Evolutionary conservation across 1,140 invertebrate species (phyloP), one percentile per base, ranked within the genome.

Genomic region (Ooceraea biroi): DNA sequence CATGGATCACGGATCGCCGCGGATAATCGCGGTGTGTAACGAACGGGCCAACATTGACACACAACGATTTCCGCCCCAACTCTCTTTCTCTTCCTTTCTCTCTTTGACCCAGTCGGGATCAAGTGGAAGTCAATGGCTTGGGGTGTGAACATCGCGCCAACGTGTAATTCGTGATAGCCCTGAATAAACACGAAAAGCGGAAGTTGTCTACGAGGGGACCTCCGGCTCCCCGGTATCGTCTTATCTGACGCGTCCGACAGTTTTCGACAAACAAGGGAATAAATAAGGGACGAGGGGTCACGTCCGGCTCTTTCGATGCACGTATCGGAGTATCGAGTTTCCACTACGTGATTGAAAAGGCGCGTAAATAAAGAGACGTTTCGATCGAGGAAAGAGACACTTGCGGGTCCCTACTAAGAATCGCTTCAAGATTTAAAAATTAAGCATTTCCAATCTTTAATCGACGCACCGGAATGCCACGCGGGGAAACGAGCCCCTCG

Each of bases 21-120:
- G 87, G 77, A 88, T 89, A 88, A 89, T 88, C 87, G 85, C 85
- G 63, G 82, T 71, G 76, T 68, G 60, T 61, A 71, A 85, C 83
- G 69, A 88, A 89, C 83, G 72, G 87, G 87, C 86, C 77, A 89
- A 55, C 87, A 61, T 77, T 84, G 85, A 82, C 83, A 85, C 58
- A 68, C 83, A 83, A 85, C 77, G 55, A 86, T 84, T 86, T 89
- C 82, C 77, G 85, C 84, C 84, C 78, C 27, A 50, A 55, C 52
- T 77, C n/a, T 80, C 22, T 74, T 10, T 14, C 25, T n/a, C 8
- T 46, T 14, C 46, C 17, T 60, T 25, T 55, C 46, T 41, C 25
- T 52, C 17, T 57, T 30, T 57, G 65, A 80, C 41, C 36, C 25
- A 12, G 65, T 12, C 52, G 52, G 25, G 41, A 80, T 80, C 76